Evolutionary conservation across 2,113 vertebrate genomes (phyloP).

Genomic region (Pagrus major): DNA sequence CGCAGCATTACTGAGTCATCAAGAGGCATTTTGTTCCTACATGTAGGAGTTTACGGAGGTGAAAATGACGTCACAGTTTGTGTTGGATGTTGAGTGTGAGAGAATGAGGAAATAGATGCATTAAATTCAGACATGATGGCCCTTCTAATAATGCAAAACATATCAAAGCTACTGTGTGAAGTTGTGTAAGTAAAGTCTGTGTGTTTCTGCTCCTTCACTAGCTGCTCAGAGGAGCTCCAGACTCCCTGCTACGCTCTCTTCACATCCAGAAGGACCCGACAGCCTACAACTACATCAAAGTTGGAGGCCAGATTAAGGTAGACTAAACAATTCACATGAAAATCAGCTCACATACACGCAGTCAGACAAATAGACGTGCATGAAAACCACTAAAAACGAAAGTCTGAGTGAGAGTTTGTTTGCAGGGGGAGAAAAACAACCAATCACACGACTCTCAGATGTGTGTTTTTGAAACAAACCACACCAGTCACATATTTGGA

Average conservation of each 20-base stretch:
- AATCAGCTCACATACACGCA: too few relatives aligned
- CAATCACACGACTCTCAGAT: constrained; percentile 20
- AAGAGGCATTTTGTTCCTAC: constrained; percentile 24
- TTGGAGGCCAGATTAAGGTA: constrained; percentile 91
- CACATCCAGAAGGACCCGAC: constrained; percentile 93
- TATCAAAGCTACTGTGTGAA: background rate
- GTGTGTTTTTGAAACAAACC: constrained; percentile 20
- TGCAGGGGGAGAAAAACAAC: constrained; percentile 1
- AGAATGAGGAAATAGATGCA: background rate
- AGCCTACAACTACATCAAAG: constrained; percentile 90
- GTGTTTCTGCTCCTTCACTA: constrained; percentile 73
- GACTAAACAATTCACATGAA: background rate
- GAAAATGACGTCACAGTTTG: background rate
- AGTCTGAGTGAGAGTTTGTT: constrained; percentile 22
- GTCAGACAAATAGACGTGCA: background rate
- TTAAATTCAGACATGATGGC: background rate
- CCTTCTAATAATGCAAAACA: background rate
- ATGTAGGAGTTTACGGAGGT: background rate
- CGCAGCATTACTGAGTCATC: constrained; percentile 24
- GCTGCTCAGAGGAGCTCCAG: constrained; percentile 95
- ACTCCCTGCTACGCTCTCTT: constrained; percentile 90
- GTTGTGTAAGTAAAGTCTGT: background rate
- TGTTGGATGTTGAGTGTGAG: background rate
- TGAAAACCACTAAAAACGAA: background rate
- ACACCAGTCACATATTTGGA: background rate